Percentiles rank a stretch among this genome's conserved stretches.
Conservation (phyloP, 2,113 vertebrate genomes). For the Felis chaus region DNA sequence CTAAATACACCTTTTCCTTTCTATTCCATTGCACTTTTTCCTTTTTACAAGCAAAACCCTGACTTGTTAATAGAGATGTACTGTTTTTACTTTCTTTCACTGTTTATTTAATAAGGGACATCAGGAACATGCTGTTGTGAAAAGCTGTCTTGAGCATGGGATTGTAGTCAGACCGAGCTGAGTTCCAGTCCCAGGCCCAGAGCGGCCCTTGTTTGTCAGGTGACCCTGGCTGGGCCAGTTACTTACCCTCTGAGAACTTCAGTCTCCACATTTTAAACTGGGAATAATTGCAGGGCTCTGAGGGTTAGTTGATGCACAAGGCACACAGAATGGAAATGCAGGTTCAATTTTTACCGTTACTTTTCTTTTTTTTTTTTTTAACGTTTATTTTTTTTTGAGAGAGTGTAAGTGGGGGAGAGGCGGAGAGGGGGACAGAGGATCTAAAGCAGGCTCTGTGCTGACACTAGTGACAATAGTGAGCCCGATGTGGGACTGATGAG, state of each 20-base stretch:
- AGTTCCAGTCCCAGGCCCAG: background rate
- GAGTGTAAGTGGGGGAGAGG: too few relatives aligned
- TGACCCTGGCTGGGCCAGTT: background rate
- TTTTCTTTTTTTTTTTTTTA: background rate
- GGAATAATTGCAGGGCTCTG: background rate
- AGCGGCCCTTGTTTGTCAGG: background rate
- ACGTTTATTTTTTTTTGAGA: too few relatives aligned
- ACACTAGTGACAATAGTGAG: too few relatives aligned
- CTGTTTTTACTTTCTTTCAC: conserved; percentile 41
- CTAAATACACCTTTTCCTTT: background rate
- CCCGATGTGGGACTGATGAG: too few relatives aligned
- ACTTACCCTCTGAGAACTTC: background rate
- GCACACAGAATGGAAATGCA: background rate
- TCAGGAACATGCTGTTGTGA: background rate
- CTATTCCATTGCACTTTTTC: background rate
- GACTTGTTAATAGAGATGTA: conserved; percentile 35
- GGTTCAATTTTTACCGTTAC: background rate
- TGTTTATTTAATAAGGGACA: conserved; percentile 22
- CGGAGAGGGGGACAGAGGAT: too few relatives aligned
- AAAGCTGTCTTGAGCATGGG: background rate
- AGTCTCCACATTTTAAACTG: background rate
- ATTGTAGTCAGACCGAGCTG: background rate
- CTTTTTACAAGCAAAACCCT: conserved; percentile 5
- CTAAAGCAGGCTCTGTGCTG: too few relatives aligned
- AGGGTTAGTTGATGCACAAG: background rate